phyloP scores from a whole-genome alignment of 2,113 vertebrate genomes.

The Sisor rabdophorus region DNA sequence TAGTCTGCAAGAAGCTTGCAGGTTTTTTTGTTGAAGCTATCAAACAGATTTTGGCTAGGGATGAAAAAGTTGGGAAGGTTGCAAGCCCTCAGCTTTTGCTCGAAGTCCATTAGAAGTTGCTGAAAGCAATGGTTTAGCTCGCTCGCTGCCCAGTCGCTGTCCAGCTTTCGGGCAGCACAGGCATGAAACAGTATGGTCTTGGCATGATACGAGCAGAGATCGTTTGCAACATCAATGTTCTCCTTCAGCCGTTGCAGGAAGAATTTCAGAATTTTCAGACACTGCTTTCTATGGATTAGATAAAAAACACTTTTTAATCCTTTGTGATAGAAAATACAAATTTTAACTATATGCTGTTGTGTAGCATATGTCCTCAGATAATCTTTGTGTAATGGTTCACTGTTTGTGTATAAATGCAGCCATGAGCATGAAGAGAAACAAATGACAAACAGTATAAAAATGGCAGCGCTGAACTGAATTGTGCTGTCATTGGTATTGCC shows the following conservation, averaged over 20 bases:
- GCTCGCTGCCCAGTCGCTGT: conserved; percentile 63
- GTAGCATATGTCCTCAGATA: too few species aligned
- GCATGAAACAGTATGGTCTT: conserved; percentile 79
- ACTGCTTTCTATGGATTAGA: conserved; percentile 69
- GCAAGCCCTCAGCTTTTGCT: conserved; percentile 55
- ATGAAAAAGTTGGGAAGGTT: conserved; percentile 78
- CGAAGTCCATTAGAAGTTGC: conserved; percentile 64
- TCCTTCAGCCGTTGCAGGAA: conserved; percentile 74
- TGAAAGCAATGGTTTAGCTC: conserved; percentile 69
- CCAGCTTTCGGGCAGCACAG: conserved; percentile 60
- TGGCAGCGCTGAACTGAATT: too few species aligned
- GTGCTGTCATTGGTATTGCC: too few species aligned
- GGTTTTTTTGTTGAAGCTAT: not conserved
- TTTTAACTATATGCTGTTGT: too few species aligned
- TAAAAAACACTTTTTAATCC: not conserved
- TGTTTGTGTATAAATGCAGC: too few species aligned
- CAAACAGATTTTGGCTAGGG: conserved; percentile 74
- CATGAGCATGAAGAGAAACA: too few species aligned
- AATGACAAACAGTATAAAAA: too few species aligned
- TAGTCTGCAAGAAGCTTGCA: conserved; percentile 53
- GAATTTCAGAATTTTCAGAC: conserved; percentile 83
- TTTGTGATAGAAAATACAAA: not conserved
- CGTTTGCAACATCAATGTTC: conserved; percentile 58
- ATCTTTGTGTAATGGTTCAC: too few species aligned
- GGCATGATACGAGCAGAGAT: conserved; percentile 78